Percentiles rank a stretch among this genome's conserved stretches.
Evolutionary conservation across 2,113 vertebrate genomes (phyloP).

Genomic region (Cyanistes caeruleus): DNA sequence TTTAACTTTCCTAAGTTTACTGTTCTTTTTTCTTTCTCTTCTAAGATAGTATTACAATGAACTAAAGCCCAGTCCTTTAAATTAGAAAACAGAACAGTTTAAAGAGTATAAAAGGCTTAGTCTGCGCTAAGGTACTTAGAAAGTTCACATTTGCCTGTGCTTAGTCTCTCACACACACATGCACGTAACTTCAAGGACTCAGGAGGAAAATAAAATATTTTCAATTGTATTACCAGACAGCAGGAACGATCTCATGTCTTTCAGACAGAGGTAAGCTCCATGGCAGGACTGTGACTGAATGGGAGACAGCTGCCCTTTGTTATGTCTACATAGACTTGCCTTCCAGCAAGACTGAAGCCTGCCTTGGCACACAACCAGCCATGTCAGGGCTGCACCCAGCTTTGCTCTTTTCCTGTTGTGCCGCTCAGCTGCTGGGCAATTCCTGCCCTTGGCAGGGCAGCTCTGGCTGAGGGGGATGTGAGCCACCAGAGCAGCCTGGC

Average conservation of each 20-base stretch:
- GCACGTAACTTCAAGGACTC: background rate
- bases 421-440: rapidly evolving
- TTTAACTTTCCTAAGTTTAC: background rate
- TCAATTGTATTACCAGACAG: background rate
- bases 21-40: background rate
- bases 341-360: background rate
- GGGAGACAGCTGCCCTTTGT: background rate
- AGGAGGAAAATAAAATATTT: background rate
- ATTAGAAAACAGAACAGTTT: background rate
- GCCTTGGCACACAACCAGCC: background rate
- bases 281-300: background rate
- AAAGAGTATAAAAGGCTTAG: background rate
- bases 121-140: background rate
- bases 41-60: background rate
- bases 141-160: background rate
- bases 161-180: background rate
- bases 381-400: background rate
- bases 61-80: background rate
- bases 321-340: background rate
- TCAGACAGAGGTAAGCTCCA: background rate
- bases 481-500: background rate
- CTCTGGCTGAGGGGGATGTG: background rate
- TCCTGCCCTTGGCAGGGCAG: background rate
- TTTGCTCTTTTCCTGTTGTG: background rate
- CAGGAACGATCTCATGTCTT: background rate